phyloP scores from a whole-genome alignment of 1,140 invertebrate species.

The Euwallacea fornicatus region DNA sequence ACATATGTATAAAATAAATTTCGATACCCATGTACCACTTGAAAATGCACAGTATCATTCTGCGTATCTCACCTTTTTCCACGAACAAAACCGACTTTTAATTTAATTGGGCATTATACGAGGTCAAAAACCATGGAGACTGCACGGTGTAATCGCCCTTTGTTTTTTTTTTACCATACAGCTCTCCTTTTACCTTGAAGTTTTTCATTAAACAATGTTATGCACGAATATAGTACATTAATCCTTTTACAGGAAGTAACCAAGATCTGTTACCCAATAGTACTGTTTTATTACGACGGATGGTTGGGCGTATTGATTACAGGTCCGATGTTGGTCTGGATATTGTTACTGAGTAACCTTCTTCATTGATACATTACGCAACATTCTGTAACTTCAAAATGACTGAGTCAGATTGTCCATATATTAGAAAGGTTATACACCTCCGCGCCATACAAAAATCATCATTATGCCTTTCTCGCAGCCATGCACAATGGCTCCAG shows the following conservation, averaged over 20 bases:
- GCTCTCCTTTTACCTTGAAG: constrained; percentile 27
- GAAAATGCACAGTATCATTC: neutral
- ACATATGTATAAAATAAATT: neutral
- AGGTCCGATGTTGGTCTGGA: no score
- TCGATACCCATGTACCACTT: neutral
- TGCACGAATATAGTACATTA: constrained; percentile 20
- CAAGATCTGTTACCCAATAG: constrained; percentile 4
- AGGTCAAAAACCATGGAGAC: constrained; percentile 35
- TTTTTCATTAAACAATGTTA: constrained; percentile 27
- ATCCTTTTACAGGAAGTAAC: constrained; percentile 20
- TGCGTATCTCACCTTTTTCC: constrained; percentile 9
- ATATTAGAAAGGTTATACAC: constrained; percentile 21
- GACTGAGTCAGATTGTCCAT: constrained; percentile 9
- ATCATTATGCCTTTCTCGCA: constrained; percentile 17
- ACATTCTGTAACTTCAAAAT: constrained; percentile 8
- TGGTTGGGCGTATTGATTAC: neutral
- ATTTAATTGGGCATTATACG: constrained; percentile 35
- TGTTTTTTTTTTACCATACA: constrained; percentile 30
- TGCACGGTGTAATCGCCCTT: constrained; percentile 34
- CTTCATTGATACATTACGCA: neutral
- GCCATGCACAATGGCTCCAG: constrained; percentile 13
- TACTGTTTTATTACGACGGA: neutral
- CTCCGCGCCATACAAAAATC: constrained; percentile 9
- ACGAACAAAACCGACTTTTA: constrained; percentile 21
- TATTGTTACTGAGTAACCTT: no score